Evolutionary conservation across 2,797 vertebrate species (phyloP), one percentile per base, ranked within the genome.

Genomic region (Hypotaenidia philippensis): DNA sequence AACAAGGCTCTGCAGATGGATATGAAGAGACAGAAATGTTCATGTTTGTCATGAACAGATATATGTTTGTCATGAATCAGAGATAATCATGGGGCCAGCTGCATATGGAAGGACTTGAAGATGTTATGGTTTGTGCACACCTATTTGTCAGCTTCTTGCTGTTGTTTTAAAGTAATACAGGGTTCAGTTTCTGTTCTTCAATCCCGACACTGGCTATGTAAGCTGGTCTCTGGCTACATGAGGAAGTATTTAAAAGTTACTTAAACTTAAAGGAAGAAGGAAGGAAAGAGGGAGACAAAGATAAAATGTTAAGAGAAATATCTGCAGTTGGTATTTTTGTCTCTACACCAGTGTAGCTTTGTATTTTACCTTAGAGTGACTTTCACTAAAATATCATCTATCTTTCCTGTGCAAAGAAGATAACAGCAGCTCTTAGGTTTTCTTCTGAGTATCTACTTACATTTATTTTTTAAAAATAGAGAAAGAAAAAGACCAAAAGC

Each of bases 221-320:
- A 93, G 20, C 27, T 82, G 49, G 36, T 83, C 41, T 91, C 57
- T 21, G 22, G 70, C 55, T 22, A 65, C 20, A 61, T 38, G 79
- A 85, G 27, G 31, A 34, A 82, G 34, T 64, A 66, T 74, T 87
- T 84, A 64, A 92, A 64, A 8, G 50, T 92, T 50, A 68, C 90
- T 94, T 83, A 74, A 82, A 60, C 49, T 89, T 69, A n/a, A 29
- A 13, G 31, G 12, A 10, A 14, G 9, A 15, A 26, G 22, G 57
- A 57, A 19, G 8, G 1, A 23, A 44, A 8, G 17, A 4, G 5
- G 3, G 13, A 3, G 4, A 25, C 2, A 36, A 80, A 56, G 19
- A 20, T 55, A 31, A 53, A 68, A 72, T 14, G 50, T 65, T 19
- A 32, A 40, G n/a, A 50, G n/a, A 74, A 52, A 52, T 80, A 52